Evolutionary conservation across 1,140 invertebrate genomes (phyloP), one percentile per base, ranked within the genome.

Genomic region (Halotydeus destructor): DNA sequence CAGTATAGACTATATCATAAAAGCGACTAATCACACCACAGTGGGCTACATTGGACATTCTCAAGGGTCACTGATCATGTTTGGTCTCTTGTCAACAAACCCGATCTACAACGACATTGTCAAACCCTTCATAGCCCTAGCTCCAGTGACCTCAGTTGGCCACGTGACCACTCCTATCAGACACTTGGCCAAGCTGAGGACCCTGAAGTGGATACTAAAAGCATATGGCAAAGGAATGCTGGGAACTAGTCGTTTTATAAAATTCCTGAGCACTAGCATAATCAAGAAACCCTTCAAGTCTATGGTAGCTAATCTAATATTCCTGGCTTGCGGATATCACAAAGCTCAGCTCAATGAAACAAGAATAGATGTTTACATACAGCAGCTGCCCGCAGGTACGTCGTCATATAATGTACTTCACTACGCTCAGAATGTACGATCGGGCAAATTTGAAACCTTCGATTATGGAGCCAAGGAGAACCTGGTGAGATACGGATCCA

Each of bases 111-210:
- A 72, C 47, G 51, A 65, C 11, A 75, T 74, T 39, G 47, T 63
- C 9, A 55, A 53, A 45, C 44, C 52, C 3, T 59, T 61, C 42
- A 64, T 74, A 41, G 72, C 71, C 0, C 57, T 88, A 28, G 81
- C 75, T 1, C 83, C 82, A 1, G 69, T 81, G 0, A 74, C 71
- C 0, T 78, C 65, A 49, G 66, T 80, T 55, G 62, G 64, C 1
- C 60, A 80, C 43, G 65, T 81, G 3, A 70, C 65, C 52, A 76
- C 74, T 47, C 76, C 79, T 5, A 49, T 66, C 5, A 49, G 48
- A 25, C 49, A 50, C 16, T 32, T 66, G 12, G 55, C n/a, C n/a
- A n/a, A n/a, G n/a, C n/a, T n/a, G n/a, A n/a, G n/a, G n/a, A n/a
- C n/a, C n/a, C n/a, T n/a, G n/a, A n/a, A n/a, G n/a, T n/a, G n/a